A percentile compares a stretch with the other conserved stretches of the same genome.
Conservation (phyloP, 2,888 invertebrate genomes). For the Noctua janthe region DNA sequence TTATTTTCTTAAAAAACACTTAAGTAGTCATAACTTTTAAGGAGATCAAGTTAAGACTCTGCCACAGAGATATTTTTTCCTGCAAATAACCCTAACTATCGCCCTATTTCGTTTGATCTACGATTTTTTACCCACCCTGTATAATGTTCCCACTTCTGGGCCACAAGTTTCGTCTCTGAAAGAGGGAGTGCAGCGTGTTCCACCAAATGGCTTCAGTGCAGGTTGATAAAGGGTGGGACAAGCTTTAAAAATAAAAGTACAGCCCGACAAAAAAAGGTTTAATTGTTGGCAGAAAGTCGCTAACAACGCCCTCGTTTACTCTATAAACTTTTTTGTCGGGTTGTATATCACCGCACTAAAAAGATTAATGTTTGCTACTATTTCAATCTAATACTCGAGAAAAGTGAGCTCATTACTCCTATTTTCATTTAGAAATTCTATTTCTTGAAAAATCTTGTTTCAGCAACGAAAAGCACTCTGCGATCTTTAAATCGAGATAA, state of each 20-base stretch:
- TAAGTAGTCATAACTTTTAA: no score
- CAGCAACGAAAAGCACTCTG: background rate
- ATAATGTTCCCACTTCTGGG: background rate
- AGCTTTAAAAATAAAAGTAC: background rate
- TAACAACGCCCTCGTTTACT: background rate
- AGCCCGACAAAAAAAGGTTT: background rate
- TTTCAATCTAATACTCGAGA: background rate
- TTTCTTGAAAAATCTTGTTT: background rate
- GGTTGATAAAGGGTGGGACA: background rate
- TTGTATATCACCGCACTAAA: background rate
- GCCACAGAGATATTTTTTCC: no score
- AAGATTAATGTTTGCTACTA: background rate
- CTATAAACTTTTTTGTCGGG: background rate
- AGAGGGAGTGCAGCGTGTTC: background rate
- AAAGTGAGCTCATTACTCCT: background rate
- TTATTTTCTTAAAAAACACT: no score
- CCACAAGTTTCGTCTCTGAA: background rate
- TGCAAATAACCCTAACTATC: no score
- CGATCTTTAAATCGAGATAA: background rate
- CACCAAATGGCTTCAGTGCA: background rate
- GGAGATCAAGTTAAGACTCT: no score
- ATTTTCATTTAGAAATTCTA: no score
- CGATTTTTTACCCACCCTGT: no score
- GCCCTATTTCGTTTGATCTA: no score
- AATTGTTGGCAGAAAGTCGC: background rate